Evolutionary conservation across 1,140 invertebrate species (phyloP), one percentile per base, ranked within the genome.

Genomic region (Cherax quadricarinatus): DNA sequence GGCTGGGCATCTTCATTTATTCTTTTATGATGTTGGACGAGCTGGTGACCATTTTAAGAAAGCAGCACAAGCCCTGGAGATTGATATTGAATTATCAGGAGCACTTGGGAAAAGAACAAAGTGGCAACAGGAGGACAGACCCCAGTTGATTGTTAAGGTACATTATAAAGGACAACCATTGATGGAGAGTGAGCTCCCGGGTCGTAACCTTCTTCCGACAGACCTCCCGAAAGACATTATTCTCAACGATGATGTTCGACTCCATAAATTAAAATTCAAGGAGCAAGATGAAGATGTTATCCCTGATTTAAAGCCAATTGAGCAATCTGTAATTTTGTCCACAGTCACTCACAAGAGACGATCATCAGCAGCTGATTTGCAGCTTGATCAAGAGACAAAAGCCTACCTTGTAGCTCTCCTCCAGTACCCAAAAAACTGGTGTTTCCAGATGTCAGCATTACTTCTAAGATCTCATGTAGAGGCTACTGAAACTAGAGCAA

Each of bases 81-180:
- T 98, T 80, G 96, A 96, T 80, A 95, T 98, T 51, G 95, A 97
- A 94, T 95, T 97, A 86, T 89, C 95, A 96, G 97, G 98, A 93
- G 96, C 97, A 21, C 95, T 99, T 81, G 98, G 98, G 12, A 98
- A 98, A 95, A 96, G 98, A 91, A 99, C 98, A 24, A 97, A 97
- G 94, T 98, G 96, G 95, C 98, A 99, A 95, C 95, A 97, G 94
- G 96, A 97, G 85, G 96, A 97, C 73, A 95, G 98, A 48, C 96
- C 98, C 0, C 98, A 99, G 94, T 95, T 99, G 62, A 96, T 97
- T 30, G 94, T 99, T 0, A 96, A 96, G 91, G 95, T 98, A 14
- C 95, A 95, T 30, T 95, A 96, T 94, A 94, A 95, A 88, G 78
- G 94, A 81, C 94, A 95, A 94, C 92, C 94, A 92, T 90, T 93